Base-by-base conservation (phyloP, 2,113 vertebrate genomes). In the Cebus imitator region DNA sequence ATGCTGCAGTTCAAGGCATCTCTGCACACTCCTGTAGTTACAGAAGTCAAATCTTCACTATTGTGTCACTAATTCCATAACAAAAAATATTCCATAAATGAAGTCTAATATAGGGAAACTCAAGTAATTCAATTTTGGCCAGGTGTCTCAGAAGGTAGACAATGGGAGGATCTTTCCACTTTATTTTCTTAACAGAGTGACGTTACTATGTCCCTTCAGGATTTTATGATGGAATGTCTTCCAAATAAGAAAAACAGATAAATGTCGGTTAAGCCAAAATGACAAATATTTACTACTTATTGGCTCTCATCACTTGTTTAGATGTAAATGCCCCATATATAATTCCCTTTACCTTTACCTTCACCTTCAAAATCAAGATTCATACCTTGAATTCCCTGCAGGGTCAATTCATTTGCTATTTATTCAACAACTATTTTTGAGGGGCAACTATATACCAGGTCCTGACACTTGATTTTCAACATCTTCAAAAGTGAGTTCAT, bases 151-250 rank as follows among this genome's bases (percentile, higher is more conserved):
- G 23, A 79, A 35, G 14, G 5, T 1, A 35, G 57, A 50, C 11
- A 83, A 27, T 48, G 43, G 12, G 5, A 72, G 17, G 21, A 9
- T 12, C 6, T 78, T 93, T 57, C 13, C 30, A 83, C 3, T 87
- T 91, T 11, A 18, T 82, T 57, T 58, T 18, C 25, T 79, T 16
- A 79, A 76, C 16, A 13, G 32, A 13, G 32, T 85, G 68, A 27
- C 10, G 17, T 17, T 18, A 0, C 8, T 27, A 2, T 8, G 1
- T 43, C 8, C 25, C 13, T 50, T 30, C 18, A 64, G 0, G 30
- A n/a, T 61, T 95, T 37, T 35, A 55, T 43, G 20, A 48, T 30
- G 25, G 10, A 3, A 20, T 17, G 1, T 12, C n/a, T 10, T 76
- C 43, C 17, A 45, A 55, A 52, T 52, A 86, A 58, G 30, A 78